Evolutionary conservation across 2,113 vertebrate species (phyloP).

Genomic region (Neogale vison): DNA sequence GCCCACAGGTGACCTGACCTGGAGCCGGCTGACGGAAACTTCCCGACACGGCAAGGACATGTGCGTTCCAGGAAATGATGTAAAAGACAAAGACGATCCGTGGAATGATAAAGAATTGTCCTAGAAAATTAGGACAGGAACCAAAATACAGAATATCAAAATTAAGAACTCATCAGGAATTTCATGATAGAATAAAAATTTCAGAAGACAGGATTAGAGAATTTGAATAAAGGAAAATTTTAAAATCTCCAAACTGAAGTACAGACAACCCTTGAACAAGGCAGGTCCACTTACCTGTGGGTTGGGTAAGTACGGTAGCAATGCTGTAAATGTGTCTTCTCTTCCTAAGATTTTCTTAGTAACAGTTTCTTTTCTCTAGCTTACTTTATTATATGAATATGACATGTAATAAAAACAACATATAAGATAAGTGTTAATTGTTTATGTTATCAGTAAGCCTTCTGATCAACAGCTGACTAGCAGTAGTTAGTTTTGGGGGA

Average conservation of each 20-base stretch:
- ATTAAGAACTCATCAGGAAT: not conserved
- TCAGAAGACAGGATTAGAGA: not conserved
- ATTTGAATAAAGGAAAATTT: not conserved
- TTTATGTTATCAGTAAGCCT: not conserved
- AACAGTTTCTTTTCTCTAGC: not conserved
- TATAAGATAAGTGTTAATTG: not conserved
- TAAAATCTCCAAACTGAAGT: not conserved
- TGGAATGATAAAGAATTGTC: too few species aligned
- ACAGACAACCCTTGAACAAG: not conserved
- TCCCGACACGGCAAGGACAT: too few species aligned
- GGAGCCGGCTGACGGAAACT: not conserved
- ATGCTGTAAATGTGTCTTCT: not conserved
- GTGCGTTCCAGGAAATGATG: not conserved
- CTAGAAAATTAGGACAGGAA: not conserved
- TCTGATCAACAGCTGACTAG: not conserved
- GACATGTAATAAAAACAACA: not conserved
- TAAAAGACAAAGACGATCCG: not conserved
- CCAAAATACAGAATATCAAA: not conserved
- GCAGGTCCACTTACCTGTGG: not conserved
- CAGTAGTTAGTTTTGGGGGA: not conserved
- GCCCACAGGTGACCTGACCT: not conserved
- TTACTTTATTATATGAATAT: not conserved
- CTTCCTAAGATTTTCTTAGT: not conserved
- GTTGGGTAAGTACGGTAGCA: not conserved
- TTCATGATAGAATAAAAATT: not conserved